Base-by-base conservation (phyloP, 2,797 vertebrate genomes). In the Lepidocolaptes lacrymiger region DNA sequence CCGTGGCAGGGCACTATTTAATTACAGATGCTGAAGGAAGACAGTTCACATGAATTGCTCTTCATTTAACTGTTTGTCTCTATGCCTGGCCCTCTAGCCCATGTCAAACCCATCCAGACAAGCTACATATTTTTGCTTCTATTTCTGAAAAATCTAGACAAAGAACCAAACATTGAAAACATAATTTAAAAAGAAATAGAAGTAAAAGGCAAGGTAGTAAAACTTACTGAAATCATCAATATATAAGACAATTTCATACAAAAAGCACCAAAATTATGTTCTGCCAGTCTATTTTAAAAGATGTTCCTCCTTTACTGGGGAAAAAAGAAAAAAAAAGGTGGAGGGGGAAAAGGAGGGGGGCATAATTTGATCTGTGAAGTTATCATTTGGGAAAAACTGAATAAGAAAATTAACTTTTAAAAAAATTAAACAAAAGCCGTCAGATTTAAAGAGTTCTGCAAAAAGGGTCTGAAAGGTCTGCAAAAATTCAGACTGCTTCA, bases 141-240 rank as follows among this genome's bases (percentile, higher is more conserved):
- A 12, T 36, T 93, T 80, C 62, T 79, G 52, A 92, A 92, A 97
- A 92, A 67, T 54, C 16, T 30, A 67, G n/a, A 81, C 27, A 44
- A 76, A 80, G 56, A 73, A 85, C 13, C 14, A 71, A 55, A 16
- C 79, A 76, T 0, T n/a, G 18, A 84, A 88, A 91, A 43, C 3
- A 10, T 28, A 71, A 83, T 14, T 84, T 2, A 76, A 82, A 83
- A 73, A 43, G 1, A 80, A 67, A 62, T 0, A 84, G 27, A 59
- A 46, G 23, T 36, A 91, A 91, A 89, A 86, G 21, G 11, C 28
- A 58, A 56, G 23, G 52, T 46, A 81, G 17, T 41, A 66, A 61
- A 94, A 91, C 17, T 49, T 48, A 76, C 5, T 22, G 49, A 39
- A 81, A 86, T 28, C 2, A 2, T 62, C 39, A 69, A 48, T 61